phyloP scores from a whole-genome alignment of 2,888 invertebrate genomes.

The Acrobasis repandana region DNA sequence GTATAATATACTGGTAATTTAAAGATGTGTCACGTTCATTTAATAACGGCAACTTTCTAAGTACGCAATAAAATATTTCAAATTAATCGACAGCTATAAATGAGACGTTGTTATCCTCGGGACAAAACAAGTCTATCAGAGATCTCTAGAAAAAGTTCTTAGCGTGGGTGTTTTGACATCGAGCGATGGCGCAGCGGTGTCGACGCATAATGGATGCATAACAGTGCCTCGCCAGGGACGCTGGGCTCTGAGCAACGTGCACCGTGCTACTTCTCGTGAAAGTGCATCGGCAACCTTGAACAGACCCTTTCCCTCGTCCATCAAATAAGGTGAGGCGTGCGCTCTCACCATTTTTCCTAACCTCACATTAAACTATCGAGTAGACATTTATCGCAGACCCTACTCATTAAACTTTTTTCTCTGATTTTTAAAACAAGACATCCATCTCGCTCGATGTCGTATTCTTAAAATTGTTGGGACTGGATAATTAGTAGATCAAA shows the following conservation, averaged over 20 bases:
- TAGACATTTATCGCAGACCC: slow-evolving; percentile 66
- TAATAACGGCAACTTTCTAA: slow-evolving; percentile 13
- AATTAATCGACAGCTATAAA: slow-evolving; percentile 25
- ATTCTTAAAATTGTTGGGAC: slow-evolving; percentile 3
- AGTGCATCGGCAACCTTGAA: slow-evolving; percentile 78
- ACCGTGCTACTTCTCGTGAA: slow-evolving; percentile 73
- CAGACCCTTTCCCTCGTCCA: slow-evolving; percentile 79
- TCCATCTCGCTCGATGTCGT: slow-evolving; percentile 1
- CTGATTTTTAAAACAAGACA: slow-evolving; percentile 10
- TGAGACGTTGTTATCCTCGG: slow-evolving; percentile 24
- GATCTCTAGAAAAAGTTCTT: slow-evolving; percentile 44
- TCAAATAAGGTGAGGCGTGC: slow-evolving; percentile 56
- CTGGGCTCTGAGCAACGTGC: too few species aligned
- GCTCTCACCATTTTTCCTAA: slow-evolving; percentile 68
- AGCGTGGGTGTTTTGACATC: slow-evolving; percentile 63
- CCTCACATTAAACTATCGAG: slow-evolving; percentile 70
- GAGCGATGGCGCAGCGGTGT: slow-evolving; percentile 47
- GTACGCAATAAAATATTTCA: slow-evolving; percentile 20
- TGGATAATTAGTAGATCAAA: not conserved
- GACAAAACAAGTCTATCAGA: slow-evolving; percentile 32
- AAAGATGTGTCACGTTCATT: not conserved
- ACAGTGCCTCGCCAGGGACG: not conserved
- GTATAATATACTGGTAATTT: not conserved
- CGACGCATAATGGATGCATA: slow-evolving; percentile 58
- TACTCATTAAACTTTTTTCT: slow-evolving; percentile 30